Conservation (phyloP, 2,797 vertebrate genomes). For the Dendrocincla fuliginosa region DNA sequence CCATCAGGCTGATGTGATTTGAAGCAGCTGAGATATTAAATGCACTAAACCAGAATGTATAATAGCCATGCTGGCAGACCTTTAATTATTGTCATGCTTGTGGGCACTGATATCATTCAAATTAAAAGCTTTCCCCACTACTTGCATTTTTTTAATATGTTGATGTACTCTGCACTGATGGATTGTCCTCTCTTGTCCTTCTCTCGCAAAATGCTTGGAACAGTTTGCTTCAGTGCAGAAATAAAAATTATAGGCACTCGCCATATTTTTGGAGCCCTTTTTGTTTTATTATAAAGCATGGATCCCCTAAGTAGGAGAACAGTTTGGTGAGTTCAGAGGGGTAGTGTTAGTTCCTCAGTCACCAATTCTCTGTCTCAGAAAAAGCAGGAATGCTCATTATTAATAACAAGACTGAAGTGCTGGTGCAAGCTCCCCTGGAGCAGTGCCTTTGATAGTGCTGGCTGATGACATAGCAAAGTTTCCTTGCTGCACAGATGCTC, state of each 20-base stretch:
- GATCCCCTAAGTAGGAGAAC: neutral
- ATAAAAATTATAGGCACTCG: conserved; percentile 10
- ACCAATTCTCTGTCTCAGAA: neutral
- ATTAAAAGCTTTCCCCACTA: conserved; percentile 62
- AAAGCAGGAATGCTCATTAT: neutral
- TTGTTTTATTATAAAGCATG: neutral
- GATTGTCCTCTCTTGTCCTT: conserved; percentile 66
- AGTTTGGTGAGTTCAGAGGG: neutral
- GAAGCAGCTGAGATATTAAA: conserved; percentile 72
- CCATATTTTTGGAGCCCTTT: neutral
- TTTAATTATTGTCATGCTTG: conserved; percentile 71
- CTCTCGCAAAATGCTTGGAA: conserved; percentile 41
- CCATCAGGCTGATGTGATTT: conserved; percentile 66
- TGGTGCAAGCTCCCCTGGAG: neutral
- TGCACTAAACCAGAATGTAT: conserved; percentile 67
- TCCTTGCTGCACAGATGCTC: neutral
- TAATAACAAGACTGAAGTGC: neutral
- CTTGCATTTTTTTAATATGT: conserved; percentile 60
- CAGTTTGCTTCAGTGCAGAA: conserved; percentile 26
- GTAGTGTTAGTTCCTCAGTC: neutral
- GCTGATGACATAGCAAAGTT: neutral
- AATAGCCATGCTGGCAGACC: conserved; percentile 69
- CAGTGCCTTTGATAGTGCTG: neutral
- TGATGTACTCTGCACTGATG: conserved; percentile 46
- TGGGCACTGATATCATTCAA: conserved; percentile 68